These are phyloP conservation scores for Indicator indicator DNA, from an alignment of 2,113 vertebrate genomes.

Conservation along the genomic window DNA sequence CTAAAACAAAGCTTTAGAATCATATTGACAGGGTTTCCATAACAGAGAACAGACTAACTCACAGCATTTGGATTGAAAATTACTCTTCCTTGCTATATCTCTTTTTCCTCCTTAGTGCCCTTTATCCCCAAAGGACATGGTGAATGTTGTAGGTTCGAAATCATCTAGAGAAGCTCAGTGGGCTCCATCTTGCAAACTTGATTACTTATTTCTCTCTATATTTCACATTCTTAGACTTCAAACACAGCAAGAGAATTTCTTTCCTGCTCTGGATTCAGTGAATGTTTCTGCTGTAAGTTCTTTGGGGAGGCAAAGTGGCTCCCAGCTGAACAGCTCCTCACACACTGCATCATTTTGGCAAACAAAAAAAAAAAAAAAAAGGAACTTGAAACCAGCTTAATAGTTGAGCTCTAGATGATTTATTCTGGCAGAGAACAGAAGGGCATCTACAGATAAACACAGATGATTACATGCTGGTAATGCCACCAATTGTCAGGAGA, in stretches of 20 bases:
- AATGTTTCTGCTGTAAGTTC: background rate
- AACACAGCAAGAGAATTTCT: background rate
- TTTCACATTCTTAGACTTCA: background rate
- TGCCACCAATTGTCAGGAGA: background rate
- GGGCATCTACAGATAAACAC: background rate
- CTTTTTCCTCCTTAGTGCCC: background rate
- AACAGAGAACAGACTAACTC: background rate
- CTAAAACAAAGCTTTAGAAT: background rate
- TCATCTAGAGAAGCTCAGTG: background rate
- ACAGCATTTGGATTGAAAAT: constrained; percentile 10
- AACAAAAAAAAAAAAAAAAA: constrained; percentile 18
- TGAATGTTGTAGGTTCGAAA: background rate
- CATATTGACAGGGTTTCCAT: background rate
- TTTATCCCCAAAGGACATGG: background rate
- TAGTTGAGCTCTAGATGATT: background rate
- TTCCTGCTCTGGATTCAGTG: background rate
- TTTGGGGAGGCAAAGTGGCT: constrained; percentile 15
- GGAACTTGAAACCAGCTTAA: background rate
- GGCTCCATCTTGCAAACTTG: background rate
- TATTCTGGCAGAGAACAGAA: constrained; percentile 31
- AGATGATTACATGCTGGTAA: background rate
- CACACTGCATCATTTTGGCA: background rate
- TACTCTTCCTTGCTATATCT: background rate
- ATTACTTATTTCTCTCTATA: background rate
- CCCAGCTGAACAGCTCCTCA: constrained; percentile 22